Evolutionary conservation across 2,113 vertebrate genomes (phyloP).

Genomic region (Myotis lucifugus): DNA sequence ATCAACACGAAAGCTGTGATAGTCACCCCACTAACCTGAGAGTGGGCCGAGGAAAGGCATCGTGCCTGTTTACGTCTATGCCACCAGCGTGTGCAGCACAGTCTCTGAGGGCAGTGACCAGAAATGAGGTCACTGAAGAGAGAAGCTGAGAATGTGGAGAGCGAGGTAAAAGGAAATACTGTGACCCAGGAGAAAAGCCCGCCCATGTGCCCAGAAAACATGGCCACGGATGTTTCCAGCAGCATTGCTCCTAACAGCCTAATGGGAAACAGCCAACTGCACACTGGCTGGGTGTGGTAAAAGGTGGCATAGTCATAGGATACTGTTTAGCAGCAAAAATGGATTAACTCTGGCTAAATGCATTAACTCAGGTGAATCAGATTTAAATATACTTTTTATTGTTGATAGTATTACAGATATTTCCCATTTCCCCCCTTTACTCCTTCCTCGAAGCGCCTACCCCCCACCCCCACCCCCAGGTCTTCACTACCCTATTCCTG

Average conservation of each 20-base stretch:
- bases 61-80: background rate
- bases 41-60: background rate
- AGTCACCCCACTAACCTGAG: fast-evolving
- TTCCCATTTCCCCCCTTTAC: too few species aligned
- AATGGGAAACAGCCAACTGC: background rate
- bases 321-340: background rate
- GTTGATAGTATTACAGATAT: too few species aligned
- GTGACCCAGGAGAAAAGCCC: background rate
- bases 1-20: background rate
- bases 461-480: too few species aligned
- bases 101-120: background rate
- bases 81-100: background rate
- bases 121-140: background rate
- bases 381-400: too few species aligned
- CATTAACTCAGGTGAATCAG: background rate
- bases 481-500: background rate
- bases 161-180: background rate
- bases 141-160: background rate
- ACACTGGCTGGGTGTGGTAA: background rate
- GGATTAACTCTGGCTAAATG: background rate
- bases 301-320: background rate
- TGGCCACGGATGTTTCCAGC: background rate
- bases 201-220: background rate
- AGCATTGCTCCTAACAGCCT: background rate
- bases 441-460: too few species aligned